Evolutionary conservation across 2,797 vertebrate genomes (phyloP).

Genomic region (Ctenochaetus hawaiiensis): DNA sequence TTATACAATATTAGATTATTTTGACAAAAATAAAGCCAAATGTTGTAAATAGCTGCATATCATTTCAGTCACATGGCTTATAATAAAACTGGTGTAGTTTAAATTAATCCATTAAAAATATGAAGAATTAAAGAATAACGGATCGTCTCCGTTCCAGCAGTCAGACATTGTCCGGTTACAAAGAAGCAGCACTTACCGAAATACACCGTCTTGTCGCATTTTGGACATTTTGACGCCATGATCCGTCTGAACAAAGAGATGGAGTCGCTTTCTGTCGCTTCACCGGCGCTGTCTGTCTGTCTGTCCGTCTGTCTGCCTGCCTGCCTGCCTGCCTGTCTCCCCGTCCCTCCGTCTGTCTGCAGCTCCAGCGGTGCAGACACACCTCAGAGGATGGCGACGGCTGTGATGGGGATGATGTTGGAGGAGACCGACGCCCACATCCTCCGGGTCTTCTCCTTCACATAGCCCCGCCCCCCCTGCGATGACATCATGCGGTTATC

Average conservation of each 20-base stretch:
- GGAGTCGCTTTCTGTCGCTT: neutral
- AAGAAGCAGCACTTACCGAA: conserved; percentile 76
- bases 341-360: conserved; percentile 14
- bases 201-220: conserved; percentile 85
- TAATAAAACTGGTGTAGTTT: neutral
- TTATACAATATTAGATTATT: neutral
- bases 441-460: conserved; percentile 12
- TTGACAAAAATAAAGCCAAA: neutral
- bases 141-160: no score
- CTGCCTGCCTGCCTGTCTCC: neutral
- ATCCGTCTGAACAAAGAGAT: conserved; percentile 32
- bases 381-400: conserved; percentile 41
- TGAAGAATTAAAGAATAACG: neutral
- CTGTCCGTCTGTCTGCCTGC: neutral
- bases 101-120: neutral
- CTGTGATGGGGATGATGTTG: conserved; percentile 10
- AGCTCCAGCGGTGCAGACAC: conserved; percentile 52
- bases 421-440: conserved; percentile 34
- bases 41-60: neutral
- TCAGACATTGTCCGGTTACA: neutral
- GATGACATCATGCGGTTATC: conserved; percentile 37
- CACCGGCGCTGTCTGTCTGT: neutral
- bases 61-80: neutral
- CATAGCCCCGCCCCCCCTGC: conserved; percentile 36
- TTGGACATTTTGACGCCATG: conserved; percentile 85